Percentiles rank a stretch among this genome's conserved stretches.
phyloP scores from a whole-genome alignment of 2,113 vertebrate species.

The Centropus bengalensis region DNA sequence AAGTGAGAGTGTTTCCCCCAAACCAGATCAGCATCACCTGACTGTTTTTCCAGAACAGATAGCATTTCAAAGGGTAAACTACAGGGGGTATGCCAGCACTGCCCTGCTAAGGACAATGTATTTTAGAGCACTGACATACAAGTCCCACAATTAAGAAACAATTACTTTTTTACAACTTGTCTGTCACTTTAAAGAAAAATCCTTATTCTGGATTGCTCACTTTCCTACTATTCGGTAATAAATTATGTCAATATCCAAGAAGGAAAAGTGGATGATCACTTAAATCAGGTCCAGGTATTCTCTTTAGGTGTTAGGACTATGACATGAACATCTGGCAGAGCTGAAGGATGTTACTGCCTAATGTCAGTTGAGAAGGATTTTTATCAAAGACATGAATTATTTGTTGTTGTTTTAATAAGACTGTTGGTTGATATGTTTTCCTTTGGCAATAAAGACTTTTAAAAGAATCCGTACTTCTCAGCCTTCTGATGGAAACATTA shows the following conservation, averaged over 20 bases:
- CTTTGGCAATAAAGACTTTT: not conserved
- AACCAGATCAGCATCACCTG: not conserved
- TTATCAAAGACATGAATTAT: not conserved
- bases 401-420: not conserved
- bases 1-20: not conserved
- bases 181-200: not conserved
- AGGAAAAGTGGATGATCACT: not conserved
- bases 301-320: not conserved
- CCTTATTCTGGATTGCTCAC: not conserved
- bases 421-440: not conserved
- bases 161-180: not conserved
- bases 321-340: not conserved
- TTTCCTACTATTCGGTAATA: not conserved
- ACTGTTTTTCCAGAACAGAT: slow-evolving; percentile 40
- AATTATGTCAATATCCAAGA: not conserved
- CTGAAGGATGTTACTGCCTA: not conserved
- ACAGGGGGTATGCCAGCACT: not conserved
- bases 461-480: not conserved
- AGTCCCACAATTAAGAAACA: not conserved
- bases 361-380: not conserved
- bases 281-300: not conserved
- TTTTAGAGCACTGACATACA: not conserved
- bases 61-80: slow-evolving; percentile 14
- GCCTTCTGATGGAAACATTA: not conserved
- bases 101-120: not conserved